Base-by-base conservation (phyloP, 1,140 invertebrate genomes). In the Forficula auricularia region DNA sequence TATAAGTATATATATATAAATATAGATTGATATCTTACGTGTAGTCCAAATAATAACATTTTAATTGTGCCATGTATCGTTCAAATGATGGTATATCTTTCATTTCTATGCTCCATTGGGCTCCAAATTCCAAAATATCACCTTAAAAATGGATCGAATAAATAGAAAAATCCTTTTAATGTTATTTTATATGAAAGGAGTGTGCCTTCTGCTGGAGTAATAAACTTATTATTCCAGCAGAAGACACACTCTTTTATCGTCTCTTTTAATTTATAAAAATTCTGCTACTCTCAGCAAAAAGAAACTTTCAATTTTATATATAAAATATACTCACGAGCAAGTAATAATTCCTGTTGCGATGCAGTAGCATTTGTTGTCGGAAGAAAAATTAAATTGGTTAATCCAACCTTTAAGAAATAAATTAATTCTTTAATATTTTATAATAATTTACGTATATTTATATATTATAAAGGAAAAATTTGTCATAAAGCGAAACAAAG, bases 41-140 rank as follows among this genome's bases (percentile, higher is more conserved):
- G 59, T 95, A 97, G 68, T 97, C 91, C 59, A 94, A 86, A 61
- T 97, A 98, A 57, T 97, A 97, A 58, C 85, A 88, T 63, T 97
- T 97, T 15, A 98, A 61, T 62, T 97, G 92, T 14, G 90, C 85
- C 76, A 96, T 90, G 50, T 91, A 95, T 56, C 90, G 70, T 60
- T 97, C 91, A 64, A 97, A 98, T 0, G 87, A 77, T 49, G 86
- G 84, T 43, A 95, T 89, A 65, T 97, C 84, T 63, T 87, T 81
- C 16, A 69, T 76, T 18, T 79, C 79, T 47, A 97, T 91, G 50
- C 88, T 90, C 75, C 85, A 92, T 64, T 92, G 85, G 19, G 88
- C 90, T 47, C 91, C 92, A 52, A 96, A 90, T 73, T 98, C 92
- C 20, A 98, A 65, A 45, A 91, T 79, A 62, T 95, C 87, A 53